Evolutionary conservation across 2,888 invertebrate species (phyloP), one percentile per base, ranked within the genome.

Genomic region (Pammene aurita): DNA sequence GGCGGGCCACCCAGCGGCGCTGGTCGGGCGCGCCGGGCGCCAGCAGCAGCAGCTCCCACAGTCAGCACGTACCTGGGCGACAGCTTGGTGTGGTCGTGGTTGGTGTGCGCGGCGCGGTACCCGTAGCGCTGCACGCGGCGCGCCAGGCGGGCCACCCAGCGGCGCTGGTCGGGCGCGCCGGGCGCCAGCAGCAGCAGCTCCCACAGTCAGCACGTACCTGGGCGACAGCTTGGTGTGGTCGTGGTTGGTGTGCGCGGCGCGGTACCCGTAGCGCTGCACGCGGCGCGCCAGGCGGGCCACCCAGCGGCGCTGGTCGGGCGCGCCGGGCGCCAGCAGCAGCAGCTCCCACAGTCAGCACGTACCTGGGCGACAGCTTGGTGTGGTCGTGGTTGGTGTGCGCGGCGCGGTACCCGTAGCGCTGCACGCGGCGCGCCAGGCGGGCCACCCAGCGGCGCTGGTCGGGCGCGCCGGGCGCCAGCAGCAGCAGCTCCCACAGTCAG

Each of bases 371-470:
- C 26, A 87, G 86, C 80, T 85, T 85, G 82, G 82, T 82, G 84
- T 85, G 84, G 80, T 88, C 87, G 84, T 88, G 87, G 81, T 80
- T 84, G 82, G 85, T 68, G 96, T 80, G 97, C 96, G 94, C 97
- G 96, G 98, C 97, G 93, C 97, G 97, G 93, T 97, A 98, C 77
- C 98, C 98, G 93, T 96, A 96, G 87, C 97, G 97, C 93, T 97
- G 97, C 86, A 98, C 97, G 92, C 97, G 97, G 82, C 97, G 96
- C 81, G 97, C 96, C 67, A 99, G 94, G 77, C 97, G 94, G 75
- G 96, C 95, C 76, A 99, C 98, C 99, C 99, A 99, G 82, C 95
- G 94, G 80, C 97, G 96, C 93, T 98, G 98, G 75, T 97, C 97
- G 75, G 97, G 97, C 72, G 95, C 94, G 74, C 95, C 95, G 66